Evolutionary conservation across 2,888 invertebrate genomes (phyloP).

Genomic region (Aspidiotus rigidus): DNA sequence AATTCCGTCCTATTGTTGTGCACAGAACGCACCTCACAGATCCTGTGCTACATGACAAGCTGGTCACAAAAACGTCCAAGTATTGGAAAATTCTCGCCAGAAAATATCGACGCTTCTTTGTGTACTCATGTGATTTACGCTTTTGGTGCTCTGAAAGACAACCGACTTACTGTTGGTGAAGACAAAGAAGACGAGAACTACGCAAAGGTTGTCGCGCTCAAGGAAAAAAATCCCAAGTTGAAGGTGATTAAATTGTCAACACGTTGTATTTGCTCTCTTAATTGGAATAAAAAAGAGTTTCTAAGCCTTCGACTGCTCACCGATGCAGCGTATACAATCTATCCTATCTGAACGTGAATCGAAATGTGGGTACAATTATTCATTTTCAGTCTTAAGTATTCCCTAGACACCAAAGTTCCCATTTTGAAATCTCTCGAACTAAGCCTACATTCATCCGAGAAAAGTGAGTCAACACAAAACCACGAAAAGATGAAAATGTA

Average conservation of each 20-base stretch:
- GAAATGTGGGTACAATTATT: too few relatives aligned
- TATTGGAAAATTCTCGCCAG: slow-evolving; percentile 77
- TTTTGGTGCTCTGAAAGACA: slow-evolving; percentile 82
- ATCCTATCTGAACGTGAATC: too few relatives aligned
- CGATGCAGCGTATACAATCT: too few relatives aligned
- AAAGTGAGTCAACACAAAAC: too few relatives aligned
- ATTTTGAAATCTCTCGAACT: too few relatives aligned
- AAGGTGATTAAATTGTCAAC: slow-evolving; percentile 51
- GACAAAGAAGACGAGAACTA: slow-evolving; percentile 72
- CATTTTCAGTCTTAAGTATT: too few relatives aligned
- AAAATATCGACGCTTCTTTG: slow-evolving; percentile 74
- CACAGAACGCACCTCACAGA: slow-evolving; percentile 70
- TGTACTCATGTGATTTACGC: slow-evolving; percentile 94
- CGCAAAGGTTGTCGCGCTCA: slow-evolving; percentile 69
- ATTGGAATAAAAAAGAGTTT: too few relatives aligned
- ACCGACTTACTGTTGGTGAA: slow-evolving; percentile 67
- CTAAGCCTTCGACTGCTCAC: too few relatives aligned
- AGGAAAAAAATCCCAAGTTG: slow-evolving; percentile 78
- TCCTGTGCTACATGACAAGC: slow-evolving; percentile 91
- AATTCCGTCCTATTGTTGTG: slow-evolving; percentile 30
- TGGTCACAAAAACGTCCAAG: slow-evolving; percentile 91
- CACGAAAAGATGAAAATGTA: too few relatives aligned
- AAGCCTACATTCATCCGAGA: too few relatives aligned
- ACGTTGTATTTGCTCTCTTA: too few relatives aligned
- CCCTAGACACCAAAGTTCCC: too few relatives aligned